These are phyloP conservation scores for Spermophilus dauricus DNA, from an alignment of 2,113 vertebrate species.

Conservation along the genomic window DNA sequence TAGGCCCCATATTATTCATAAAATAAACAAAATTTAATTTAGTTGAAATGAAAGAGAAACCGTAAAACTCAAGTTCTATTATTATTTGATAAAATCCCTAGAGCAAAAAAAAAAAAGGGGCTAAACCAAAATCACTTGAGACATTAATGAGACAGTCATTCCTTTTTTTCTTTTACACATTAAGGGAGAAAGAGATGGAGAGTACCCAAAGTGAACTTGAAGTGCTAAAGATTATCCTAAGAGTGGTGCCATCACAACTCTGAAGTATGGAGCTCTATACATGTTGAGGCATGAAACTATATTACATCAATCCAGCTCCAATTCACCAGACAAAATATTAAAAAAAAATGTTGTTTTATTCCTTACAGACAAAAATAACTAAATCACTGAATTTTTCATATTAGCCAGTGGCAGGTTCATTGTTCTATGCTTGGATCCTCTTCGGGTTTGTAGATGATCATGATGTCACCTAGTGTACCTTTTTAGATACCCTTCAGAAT, in stretches of 20 bases:
- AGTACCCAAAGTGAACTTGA: not conserved
- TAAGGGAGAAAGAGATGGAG: not conserved
- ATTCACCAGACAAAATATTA: not conserved
- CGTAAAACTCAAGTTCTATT: not conserved
- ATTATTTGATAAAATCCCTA: not conserved
- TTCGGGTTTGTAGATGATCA: not conserved
- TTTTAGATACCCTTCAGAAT: not conserved
- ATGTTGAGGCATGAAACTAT: not conserved
- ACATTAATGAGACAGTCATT: not conserved
- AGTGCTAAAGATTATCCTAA: constrained; percentile 56
- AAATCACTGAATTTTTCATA: not conserved
- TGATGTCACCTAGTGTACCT: not conserved
- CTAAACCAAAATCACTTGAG: not conserved
- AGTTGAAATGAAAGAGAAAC: constrained; percentile 2
- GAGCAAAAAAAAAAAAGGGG: not conserved
- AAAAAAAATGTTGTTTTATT: constrained; percentile 20
- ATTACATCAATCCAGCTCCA: not conserved
- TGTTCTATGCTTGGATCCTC: not conserved
- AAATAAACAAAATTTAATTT: constrained; percentile 2
- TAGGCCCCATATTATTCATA: not conserved
- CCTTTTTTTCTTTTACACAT: not conserved
- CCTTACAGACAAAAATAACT: not conserved
- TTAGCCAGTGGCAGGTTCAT: not conserved
- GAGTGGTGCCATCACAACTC: not conserved
- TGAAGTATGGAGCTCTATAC: constrained; percentile 25